Base-by-base conservation (phyloP, 23 tunicate genomes). In the Botrylloides violaceus region DNA sequence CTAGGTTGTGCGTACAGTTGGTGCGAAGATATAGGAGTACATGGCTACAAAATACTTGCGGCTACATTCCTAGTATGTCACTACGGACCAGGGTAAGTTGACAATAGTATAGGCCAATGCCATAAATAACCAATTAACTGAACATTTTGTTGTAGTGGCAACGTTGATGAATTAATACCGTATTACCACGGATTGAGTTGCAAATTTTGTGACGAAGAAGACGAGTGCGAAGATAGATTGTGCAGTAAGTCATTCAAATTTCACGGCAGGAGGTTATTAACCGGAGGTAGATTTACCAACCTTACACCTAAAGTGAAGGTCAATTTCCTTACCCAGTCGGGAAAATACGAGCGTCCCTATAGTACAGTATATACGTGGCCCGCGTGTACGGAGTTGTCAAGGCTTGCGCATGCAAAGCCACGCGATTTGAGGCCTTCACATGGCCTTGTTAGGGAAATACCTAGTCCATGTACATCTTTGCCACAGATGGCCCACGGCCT, bases 161-260 rank as follows among this genome's bases (percentile, higher is more conserved):
- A 74, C 33, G 29, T 31, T 29, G 38, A 72, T 21, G 79, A 72
- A 21, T 48, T 36, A 21, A 9, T 80, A 6, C 58, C 85, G 3
- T 80, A 80, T 49, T 80, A 80, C 43, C 36, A 32, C 24, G 85
- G 85, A 1, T n/a, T 29, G 33, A 27, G 78, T 9, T 80, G 85
- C 50, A 71, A 73, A 5, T 80, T 80, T 73, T 80, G 85, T 32
- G 72, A 60, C 7, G 61, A 59, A 2, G 49, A 63, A 9, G 79
- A 80, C 47, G 43, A 21, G 3, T 80, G 85, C 64, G 65, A 64
- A n/a, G 30, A 73, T 18, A 72, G 39, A 36, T 62, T 80, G 34
- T 80, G 85, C 50, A 24, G 85, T 80, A 32, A 80, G 74, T 43
- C n/a, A n/a, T n/a, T n/a, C n/a, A n/a, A n/a, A n/a, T n/a, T n/a